Conservation (phyloP, 2,888 invertebrate species). For the Lomographa bimaculata region DNA sequence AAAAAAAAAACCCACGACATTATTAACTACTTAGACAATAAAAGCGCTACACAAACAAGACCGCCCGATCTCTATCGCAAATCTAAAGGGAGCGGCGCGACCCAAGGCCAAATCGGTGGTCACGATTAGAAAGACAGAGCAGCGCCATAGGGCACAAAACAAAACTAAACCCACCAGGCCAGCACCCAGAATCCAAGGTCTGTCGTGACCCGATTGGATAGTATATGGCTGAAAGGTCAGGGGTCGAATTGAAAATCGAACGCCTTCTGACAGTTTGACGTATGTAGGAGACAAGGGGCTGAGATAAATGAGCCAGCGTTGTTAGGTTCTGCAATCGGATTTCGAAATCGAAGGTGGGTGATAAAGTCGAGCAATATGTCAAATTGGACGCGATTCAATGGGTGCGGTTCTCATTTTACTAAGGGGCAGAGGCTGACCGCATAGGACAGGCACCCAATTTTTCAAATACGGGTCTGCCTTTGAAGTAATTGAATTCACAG, state of each 20-base stretch:
- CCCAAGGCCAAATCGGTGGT: conserved; percentile 67
- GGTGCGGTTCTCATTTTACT: conserved; percentile 22
- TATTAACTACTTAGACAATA: conserved; percentile 44
- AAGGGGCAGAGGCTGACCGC: conserved; percentile 5
- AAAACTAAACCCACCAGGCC: too few species aligned
- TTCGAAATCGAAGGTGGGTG: conserved; percentile 29
- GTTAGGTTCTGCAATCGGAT: conserved; percentile 26
- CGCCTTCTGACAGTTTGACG: conserved; percentile 56
- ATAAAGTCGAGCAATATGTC: conserved; percentile 23
- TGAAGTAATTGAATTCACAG: too few species aligned
- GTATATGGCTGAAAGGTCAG: conserved; percentile 61
- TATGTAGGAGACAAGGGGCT: conserved; percentile 50
- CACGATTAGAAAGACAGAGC: conserved; percentile 72
- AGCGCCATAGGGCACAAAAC: conserved; percentile 32
- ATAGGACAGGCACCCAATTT: too few species aligned
- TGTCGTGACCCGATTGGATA: conserved; percentile 63
- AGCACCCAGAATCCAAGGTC: conserved; percentile 66
- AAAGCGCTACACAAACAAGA: conserved; percentile 46
- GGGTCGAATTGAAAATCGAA: conserved; percentile 61
- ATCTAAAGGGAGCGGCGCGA: conserved; percentile 67
- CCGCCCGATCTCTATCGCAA: conserved; percentile 61
- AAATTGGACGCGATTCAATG: conserved; percentile 21
- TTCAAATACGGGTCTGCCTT: not conserved
- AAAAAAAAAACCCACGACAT: too few species aligned
- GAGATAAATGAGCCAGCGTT: conserved; percentile 36